phyloP scores from a whole-genome alignment of 1,140 invertebrate genomes.

The Cyclargus thomasi region DNA sequence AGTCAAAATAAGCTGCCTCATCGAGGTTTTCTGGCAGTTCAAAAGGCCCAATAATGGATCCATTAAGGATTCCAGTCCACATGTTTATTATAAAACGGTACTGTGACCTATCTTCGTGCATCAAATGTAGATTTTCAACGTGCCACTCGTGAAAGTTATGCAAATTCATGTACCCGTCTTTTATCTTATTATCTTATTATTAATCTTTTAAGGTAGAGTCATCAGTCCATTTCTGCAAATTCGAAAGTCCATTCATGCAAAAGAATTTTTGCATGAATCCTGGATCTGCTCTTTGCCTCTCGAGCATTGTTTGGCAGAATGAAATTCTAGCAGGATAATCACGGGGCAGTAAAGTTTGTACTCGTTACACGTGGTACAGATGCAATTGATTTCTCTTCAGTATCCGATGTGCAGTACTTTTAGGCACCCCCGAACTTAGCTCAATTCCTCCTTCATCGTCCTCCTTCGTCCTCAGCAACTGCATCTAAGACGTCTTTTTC shows the following conservation, averaged over 20 bases:
- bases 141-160: constrained; percentile 55
- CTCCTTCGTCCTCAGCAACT: too few relatives aligned
- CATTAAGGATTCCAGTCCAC: constrained; percentile 21
- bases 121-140: too few relatives aligned
- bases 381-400: too few relatives aligned
- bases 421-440: too few relatives aligned
- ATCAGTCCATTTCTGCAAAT: constrained; percentile 53
- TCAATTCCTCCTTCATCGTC: too few relatives aligned
- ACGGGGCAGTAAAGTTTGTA: constrained; percentile 26
- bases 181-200: too few relatives aligned
- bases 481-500: too few relatives aligned
- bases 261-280: constrained; percentile 43
- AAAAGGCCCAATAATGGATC: constrained; percentile 22
- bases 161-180: constrained; percentile 46
- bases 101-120: too few relatives aligned
- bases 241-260: too few relatives aligned
- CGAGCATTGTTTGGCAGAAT: constrained; percentile 33
- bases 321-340: constrained; percentile 22
- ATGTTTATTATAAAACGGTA: constrained; percentile 19
- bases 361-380: too few relatives aligned
- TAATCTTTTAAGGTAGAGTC: constrained; percentile 49
- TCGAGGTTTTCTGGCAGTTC: constrained; percentile 24
- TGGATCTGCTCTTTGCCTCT: constrained; percentile 28
- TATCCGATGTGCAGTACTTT: too few relatives aligned
- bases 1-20: constrained; percentile 18